phyloP scores from a whole-genome alignment of 2,797 vertebrate species.

The Amphiprion clarkii region DNA sequence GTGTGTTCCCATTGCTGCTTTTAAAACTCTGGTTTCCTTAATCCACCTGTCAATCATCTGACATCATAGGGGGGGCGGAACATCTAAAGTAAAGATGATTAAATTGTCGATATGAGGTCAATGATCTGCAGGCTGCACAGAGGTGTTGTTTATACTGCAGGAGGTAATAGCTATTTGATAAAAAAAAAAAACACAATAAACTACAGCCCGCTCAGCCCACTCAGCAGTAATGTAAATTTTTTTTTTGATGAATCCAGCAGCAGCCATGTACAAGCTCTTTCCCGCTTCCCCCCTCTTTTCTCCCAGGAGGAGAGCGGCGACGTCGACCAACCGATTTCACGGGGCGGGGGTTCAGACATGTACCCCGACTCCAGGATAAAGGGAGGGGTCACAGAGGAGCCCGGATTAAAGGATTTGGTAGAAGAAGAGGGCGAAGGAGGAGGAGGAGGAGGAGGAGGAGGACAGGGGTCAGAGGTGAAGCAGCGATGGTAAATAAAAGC shows the following conservation, averaged over 20 bases:
- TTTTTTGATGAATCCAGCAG: constrained; percentile 23
- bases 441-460: constrained; percentile 55
- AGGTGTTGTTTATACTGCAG: constrained; percentile 19
- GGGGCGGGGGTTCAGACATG: constrained; percentile 74
- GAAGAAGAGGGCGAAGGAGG: constrained; percentile 46
- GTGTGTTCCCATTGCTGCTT: background rate
- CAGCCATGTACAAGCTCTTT: background rate
- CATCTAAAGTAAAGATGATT: constrained; percentile 64
- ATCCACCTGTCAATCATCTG: constrained; percentile 54
- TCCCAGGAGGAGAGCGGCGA: constrained; percentile 33
- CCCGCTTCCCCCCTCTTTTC: constrained; percentile 19
- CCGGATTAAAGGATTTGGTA: constrained; percentile 76
- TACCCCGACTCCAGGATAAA: constrained; percentile 66
- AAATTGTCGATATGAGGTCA: constrained; percentile 63
- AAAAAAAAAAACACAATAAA: background rate
- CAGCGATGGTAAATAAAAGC: constrained; percentile 66
- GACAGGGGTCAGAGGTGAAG: constrained; percentile 78
- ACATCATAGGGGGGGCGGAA: constrained; percentile 31
- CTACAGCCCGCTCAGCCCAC: background rate
- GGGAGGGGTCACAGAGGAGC: constrained; percentile 65
- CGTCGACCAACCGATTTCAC: constrained; percentile 66
- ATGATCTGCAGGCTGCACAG: constrained; percentile 30
- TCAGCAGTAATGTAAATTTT: background rate
- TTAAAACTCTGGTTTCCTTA: constrained; percentile 16
- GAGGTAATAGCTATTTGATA: background rate